Base-by-base conservation (phyloP, 2,888 invertebrate genomes). In the Neoascia interrupta region DNA sequence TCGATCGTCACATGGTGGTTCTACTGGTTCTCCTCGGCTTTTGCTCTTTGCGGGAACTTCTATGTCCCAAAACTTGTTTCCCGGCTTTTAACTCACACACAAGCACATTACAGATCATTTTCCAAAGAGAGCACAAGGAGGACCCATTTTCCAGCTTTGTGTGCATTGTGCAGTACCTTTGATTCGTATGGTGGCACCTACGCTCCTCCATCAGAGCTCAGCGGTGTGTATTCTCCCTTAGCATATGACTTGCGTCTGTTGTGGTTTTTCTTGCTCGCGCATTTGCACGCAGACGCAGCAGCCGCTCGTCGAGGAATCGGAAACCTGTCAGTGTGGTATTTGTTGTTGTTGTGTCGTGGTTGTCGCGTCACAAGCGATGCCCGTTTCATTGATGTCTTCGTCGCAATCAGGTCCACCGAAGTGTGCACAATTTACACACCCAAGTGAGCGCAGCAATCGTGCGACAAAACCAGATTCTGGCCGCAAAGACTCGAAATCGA, bases 371-470 rank as follows among this genome's bases (percentile, higher is more conserved):
- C 58, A 54, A 72, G 64, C 53, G 56, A 58, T 49, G 60, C 73
- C 8, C 15, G 23, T 73, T 79, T 79, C 79, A 79, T 79, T 79
- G 79, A 79, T 79, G 68, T 79, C 73, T 73, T 79, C 79, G 76
- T 43, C 58, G 21, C 39, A 11, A 34, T 36, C 60, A 53, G 37
- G 61, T 79, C 73, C 73, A 79, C 26, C 61, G 45, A 68, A 73
- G 73, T 79, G 73, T 79, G 68, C 66, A 79, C 79, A 79, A 72
- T 79, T 79, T 79, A 79, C 79, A 79, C 73, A 76, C 64, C 58
- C 64, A 76, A 61, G 43, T 54, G 60, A 61, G 49, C 61, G 60
- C 61, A 61, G 54, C 61, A 73, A 79, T 68, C 79, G 79, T 73
- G 72, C 79, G 79, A 79, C 79, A 73, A 61, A 79, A 73, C 79